Evolutionary conservation across 1,140 invertebrate species (phyloP), one percentile per base, ranked within the genome.

Genomic region (Ectropis grisescens): DNA sequence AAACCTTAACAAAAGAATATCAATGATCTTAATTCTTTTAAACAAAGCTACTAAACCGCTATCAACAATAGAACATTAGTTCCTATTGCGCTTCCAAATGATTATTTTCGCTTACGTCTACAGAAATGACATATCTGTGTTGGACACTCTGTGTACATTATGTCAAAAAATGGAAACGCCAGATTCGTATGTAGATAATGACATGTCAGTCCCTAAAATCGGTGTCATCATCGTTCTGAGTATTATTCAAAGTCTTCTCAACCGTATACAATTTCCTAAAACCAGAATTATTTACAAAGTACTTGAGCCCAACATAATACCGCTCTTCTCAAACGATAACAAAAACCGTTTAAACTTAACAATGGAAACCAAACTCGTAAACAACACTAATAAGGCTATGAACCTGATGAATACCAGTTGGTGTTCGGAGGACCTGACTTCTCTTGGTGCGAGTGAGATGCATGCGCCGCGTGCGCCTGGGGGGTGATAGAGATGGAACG

Each of bases 401-500:
- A 91, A 37, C 90, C 86, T 11, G 90, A 85, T 11, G 91, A 88
- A 62, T 93, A 93, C 91, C 91, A 93, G 54, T 90, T 87, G 16
- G 88, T 83, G 36, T 88, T 84, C 42, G 86, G 81, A 14, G 85
- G 75, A 30, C 85, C 83, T 33, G 84, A 82, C 59, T 86, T 89
- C 31, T 81, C 74, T 46, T 59, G 58, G 10, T 65, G 27, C 42
- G 74, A 69, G 41, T 81, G 76, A 26, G 75, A 82, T 55, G 46
- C 74, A 53, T 60, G 86, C 67, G 39, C 86, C 52, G 47, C 84
- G 62, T 52, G 88, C 14, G 84, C 74, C 28, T 87, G 85, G 2
- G n/a, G 91, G 90, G 75, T 96, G 93, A 69, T 96, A 96, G 2
- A 96, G 82, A 76, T 96, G 93, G 70, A 96, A 96, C 9, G 93